Percentiles rank a stretch among this genome's conserved stretches.
Conservation (phyloP, 1,140 invertebrate species). For the Drosophila elegans region DNA sequence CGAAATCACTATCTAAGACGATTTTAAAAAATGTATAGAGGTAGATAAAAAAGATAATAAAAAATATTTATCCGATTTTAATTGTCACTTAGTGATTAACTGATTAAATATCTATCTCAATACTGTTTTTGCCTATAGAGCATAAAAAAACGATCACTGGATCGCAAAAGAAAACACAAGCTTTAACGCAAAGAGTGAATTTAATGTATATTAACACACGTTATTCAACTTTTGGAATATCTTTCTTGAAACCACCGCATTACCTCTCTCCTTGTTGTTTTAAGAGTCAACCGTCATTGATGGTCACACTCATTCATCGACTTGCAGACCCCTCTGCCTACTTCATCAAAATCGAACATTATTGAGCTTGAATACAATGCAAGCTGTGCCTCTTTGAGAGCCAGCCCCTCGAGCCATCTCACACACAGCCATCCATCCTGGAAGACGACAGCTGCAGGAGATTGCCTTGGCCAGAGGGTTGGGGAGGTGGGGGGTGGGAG, state of each 20-base stretch:
- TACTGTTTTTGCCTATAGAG: no score
- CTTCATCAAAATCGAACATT: conserved; percentile 64
- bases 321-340: conserved; percentile 36
- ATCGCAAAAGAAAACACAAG: no score
- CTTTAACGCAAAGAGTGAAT: no score
- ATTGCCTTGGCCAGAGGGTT: conserved; percentile 45
- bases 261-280: background rate
- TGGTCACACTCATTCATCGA: background rate
- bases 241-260: no score
- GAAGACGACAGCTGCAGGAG: conserved; percentile 71
- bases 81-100: no score
- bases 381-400: conserved; percentile 32
- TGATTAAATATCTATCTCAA: no score
- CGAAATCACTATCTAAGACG: no score
- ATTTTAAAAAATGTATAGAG: no score
- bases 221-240: background rate
- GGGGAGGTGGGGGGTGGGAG: background rate
- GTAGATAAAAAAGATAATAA: no score
- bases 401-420: conserved; percentile 11
- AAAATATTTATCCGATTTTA: no score
- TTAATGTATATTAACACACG: background rate
- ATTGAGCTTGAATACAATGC: conserved; percentile 39
- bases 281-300: background rate
- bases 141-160: no score
- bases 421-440: conserved; percentile 64